A percentile compares a stretch with the other conserved stretches of the same genome.
phyloP scores from a whole-genome alignment of 2,797 vertebrate species.

The Trichosurus vulpecula region DNA sequence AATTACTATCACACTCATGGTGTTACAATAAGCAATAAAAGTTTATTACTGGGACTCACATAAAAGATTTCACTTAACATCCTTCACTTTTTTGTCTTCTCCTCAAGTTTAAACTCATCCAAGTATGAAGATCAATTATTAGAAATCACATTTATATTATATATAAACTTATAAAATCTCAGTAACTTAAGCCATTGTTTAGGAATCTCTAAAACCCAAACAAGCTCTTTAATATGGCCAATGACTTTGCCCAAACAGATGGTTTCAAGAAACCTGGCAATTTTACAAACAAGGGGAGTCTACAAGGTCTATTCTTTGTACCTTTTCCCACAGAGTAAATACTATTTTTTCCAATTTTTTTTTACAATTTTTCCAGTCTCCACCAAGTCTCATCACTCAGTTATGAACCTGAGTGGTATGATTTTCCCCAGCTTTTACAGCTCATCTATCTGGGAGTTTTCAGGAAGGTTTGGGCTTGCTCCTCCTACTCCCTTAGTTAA shows the following conservation, averaged over 20 bases:
- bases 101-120: background rate
- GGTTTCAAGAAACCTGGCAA: background rate
- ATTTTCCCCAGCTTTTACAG: background rate
- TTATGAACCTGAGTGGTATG: background rate
- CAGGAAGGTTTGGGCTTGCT: background rate
- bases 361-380: background rate
- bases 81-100: background rate
- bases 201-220: background rate
- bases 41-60: background rate
- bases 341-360: background rate
- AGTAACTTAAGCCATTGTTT: background rate
- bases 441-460: background rate
- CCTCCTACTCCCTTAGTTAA: background rate
- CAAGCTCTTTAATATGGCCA: background rate
- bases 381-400: background rate
- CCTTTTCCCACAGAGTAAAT: background rate
- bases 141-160: background rate
- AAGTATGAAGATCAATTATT: background rate
- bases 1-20: background rate
- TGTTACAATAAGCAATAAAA: background rate
- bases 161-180: background rate
- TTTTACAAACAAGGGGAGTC: background rate
- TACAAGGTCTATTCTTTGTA: background rate
- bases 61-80: background rate
- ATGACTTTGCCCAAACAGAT: background rate